Evolutionary conservation across 1,140 invertebrate species (phyloP).

Genomic region (Macrocentrus cingulum): DNA sequence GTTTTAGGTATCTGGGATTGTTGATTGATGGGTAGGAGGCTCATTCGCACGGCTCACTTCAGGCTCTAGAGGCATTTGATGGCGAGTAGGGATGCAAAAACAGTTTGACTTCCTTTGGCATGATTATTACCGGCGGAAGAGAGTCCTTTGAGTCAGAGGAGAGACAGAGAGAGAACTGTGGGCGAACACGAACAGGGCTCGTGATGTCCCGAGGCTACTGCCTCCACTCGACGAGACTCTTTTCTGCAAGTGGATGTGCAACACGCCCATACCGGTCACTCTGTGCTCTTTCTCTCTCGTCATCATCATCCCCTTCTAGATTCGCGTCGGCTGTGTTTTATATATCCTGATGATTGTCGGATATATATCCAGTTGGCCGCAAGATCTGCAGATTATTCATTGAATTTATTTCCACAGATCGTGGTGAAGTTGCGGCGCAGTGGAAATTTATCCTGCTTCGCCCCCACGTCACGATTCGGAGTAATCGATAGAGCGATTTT

Average conservation of each 20-base stretch:
- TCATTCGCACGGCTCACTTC: no score
- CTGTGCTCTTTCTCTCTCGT: conserved; percentile 6
- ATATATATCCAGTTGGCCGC: not conserved
- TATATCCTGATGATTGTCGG: not conserved
- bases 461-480: conserved; percentile 26
- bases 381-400: conserved; percentile 39
- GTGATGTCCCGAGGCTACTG: conserved; percentile 56
- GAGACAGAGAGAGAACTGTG: conserved; percentile 8
- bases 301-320: not conserved
- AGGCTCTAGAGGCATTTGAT: no score
- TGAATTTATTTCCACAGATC: conserved; percentile 45
- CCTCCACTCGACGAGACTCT: conserved; percentile 39
- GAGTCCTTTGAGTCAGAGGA: not conserved
- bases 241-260: conserved; percentile 39
- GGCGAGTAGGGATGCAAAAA: not conserved
- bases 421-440: not conserved
- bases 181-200: conserved; percentile 35
- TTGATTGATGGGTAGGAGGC: no score
- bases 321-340: conserved; percentile 3
- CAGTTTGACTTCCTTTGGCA: conserved; percentile 10
- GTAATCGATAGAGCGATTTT: conserved; percentile 26
- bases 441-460: conserved; percentile 18
- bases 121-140: conserved; percentile 17
- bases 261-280: conserved; percentile 47
- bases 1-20: no score